phyloP scores from a whole-genome alignment of 2,113 vertebrate species.

The Planiliza haematocheilus region DNA sequence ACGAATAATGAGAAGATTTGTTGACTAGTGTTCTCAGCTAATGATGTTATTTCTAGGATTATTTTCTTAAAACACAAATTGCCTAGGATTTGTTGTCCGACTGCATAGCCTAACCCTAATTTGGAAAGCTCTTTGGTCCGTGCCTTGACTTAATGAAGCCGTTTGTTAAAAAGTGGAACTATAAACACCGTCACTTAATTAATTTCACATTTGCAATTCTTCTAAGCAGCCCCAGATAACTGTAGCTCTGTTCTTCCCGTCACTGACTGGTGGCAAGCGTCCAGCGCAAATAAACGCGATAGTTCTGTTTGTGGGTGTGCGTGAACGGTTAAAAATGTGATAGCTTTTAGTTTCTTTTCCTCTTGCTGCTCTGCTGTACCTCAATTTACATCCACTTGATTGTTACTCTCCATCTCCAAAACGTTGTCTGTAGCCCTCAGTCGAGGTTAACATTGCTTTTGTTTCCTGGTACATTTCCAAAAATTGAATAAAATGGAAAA shows the following conservation, averaged over 20 bases:
- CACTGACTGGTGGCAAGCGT: constrained; percentile 11
- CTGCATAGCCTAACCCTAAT: constrained; percentile 52
- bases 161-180: constrained; percentile 50
- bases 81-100: constrained; percentile 56
- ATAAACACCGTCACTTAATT: constrained; percentile 49
- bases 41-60: constrained; percentile 64
- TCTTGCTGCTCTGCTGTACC: constrained; percentile 66
- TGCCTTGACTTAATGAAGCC: constrained; percentile 56
- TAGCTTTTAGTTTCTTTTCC: constrained; percentile 25
- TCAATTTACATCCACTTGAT: constrained; percentile 59
- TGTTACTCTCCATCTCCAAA: constrained; percentile 29
- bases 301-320: constrained; percentile 34
- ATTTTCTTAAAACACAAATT: constrained; percentile 54
- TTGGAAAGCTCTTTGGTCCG: constrained; percentile 45
- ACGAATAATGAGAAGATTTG: constrained; percentile 55
- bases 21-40: constrained; percentile 62
- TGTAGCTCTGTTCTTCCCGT: not conserved
- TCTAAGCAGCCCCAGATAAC: constrained; percentile 29
- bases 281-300: constrained; percentile 3
- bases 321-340: constrained; percentile 37
- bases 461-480: constrained; percentile 40
- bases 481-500: constrained; percentile 54
- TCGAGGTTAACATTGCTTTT: constrained; percentile 55
- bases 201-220: constrained; percentile 36
- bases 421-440: not conserved